A percentile compares a stretch with the other conserved stretches of the same genome.
These are phyloP conservation scores for Corvus moneduloides DNA, from an alignment of 2,113 vertebrate species.

Conservation along the genomic window DNA sequence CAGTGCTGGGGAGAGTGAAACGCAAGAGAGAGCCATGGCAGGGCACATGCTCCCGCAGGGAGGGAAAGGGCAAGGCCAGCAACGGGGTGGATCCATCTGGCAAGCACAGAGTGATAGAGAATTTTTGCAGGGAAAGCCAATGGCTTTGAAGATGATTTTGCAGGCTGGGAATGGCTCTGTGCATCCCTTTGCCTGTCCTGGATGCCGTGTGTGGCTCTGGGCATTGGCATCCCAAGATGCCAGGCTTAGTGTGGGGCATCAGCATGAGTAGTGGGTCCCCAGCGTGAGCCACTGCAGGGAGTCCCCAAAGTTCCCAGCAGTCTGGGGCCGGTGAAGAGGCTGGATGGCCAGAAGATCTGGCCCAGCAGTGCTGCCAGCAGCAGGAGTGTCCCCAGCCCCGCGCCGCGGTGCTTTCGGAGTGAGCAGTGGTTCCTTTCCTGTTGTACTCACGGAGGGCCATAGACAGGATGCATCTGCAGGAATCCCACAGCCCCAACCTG, in stretches of 20 bases:
- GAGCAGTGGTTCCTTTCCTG: slow-evolving; percentile 71
- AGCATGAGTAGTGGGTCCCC: neutral
- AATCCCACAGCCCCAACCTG: slow-evolving; percentile 68
- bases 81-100: neutral
- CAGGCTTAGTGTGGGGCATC: neutral
- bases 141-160: neutral
- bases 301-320: neutral
- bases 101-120: neutral
- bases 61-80: neutral
- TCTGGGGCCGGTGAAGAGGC: rapidly evolving
- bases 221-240: neutral
- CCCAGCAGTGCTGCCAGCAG: neutral
- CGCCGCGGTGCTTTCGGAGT: neutral
- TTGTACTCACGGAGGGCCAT: slow-evolving; percentile 39
- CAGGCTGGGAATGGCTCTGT: neutral
- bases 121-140: neutral
- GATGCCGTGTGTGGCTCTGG: neutral
- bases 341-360: neutral
- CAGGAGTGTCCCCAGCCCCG: neutral
- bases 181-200: neutral
- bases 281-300: neutral
- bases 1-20: neutral
- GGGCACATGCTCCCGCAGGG: rapidly evolving
- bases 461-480: slow-evolving; percentile 77
- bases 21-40: neutral